Conservation (phyloP, 2,888 invertebrate genomes). For the Creontiades dilutus region DNA sequence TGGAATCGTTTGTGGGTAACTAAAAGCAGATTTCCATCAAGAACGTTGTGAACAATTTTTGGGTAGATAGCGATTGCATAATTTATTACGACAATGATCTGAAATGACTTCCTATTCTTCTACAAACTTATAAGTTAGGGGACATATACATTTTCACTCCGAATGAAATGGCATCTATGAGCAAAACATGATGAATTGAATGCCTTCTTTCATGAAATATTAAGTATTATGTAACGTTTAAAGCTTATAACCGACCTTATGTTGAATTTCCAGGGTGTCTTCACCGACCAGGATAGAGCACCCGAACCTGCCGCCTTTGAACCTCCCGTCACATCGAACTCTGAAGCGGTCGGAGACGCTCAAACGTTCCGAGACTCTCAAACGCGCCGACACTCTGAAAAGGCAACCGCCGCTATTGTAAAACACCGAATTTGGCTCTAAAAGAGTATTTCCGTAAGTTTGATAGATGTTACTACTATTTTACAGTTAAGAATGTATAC, state of each 20-base stretch:
- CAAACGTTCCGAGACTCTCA: conserved; percentile 10
- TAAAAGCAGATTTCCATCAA: too few relatives aligned
- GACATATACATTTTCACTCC: too few relatives aligned
- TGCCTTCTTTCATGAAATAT: background rate
- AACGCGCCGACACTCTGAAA: conserved; percentile 76
- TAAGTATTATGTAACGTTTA: background rate
- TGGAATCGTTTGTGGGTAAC: too few relatives aligned
- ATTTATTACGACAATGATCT: too few relatives aligned
- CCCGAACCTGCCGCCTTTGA: conserved; percentile 89
- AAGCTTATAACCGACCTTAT: too few relatives aligned
- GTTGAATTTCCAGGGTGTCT: conserved; percentile 83
- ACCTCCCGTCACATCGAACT: conserved; percentile 80
- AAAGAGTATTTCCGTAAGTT: background rate
- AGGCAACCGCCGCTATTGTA: conserved; percentile 73
- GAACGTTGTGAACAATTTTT: too few relatives aligned
- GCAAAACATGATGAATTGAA: background rate
- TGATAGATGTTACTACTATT: background rate
- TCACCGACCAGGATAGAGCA: conserved; percentile 90
- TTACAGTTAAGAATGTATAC: too few relatives aligned
- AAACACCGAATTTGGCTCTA: background rate
- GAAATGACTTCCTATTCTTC: too few relatives aligned
- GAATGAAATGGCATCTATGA: too few relatives aligned
- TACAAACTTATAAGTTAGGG: too few relatives aligned
- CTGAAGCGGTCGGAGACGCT: conserved; percentile 76
- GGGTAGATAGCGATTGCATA: too few relatives aligned